Evolutionary conservation across 2,888 invertebrate species (phyloP), one percentile per base, ranked within the genome.

Genomic region (Ariolimax columbianus): DNA sequence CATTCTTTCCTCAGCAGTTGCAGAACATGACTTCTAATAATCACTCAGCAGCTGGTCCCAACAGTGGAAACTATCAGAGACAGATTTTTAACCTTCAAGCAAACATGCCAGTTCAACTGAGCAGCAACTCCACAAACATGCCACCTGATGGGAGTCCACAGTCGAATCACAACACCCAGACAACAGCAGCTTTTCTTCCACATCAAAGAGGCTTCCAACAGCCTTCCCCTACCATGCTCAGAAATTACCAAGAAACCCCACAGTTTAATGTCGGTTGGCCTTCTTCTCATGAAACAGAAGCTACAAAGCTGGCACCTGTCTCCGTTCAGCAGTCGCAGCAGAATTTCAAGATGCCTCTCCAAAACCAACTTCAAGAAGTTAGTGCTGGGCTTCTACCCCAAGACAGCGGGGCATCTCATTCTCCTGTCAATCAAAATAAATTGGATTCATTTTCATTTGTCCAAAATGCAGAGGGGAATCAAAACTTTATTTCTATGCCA

Each of bases 231-330:
- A 19, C 38, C 6, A 11, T 9, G 1, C 36, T 36, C 0, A 33
- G 36, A 38, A 78, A n/a, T 78, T 63, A 78, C 40, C 59, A 38
- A 19, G 77, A 78, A 26, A 38, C 59, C 11, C 77, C 77, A 59
- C 77, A 78, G 40, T 17, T 38, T 3, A 78, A 59, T 38, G 63
- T 59, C 59, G n/a, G 40, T 30, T 79, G 66, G 79, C n/a, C 17
- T 0, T 7, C 66, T 9, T 36, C 77, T 23, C n/a, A 30, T 68
- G 30, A 63, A 33, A 43, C 11, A 79, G n/a, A 51, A 40, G 26
- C 78, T n/a, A 38, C 19, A 51, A 30, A 30, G 6, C n/a, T 43
- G 40, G 3, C 68, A 30, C 38, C 66, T 19, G 43, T n/a, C 30
- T 68, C 59, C 40, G 55, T 33, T 19, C 78, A 78, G 26, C 4